These are phyloP conservation scores for Drosophila parthenogenetica DNA, from an alignment of 2,888 invertebrate genomes.

Conservation along the genomic window DNA sequence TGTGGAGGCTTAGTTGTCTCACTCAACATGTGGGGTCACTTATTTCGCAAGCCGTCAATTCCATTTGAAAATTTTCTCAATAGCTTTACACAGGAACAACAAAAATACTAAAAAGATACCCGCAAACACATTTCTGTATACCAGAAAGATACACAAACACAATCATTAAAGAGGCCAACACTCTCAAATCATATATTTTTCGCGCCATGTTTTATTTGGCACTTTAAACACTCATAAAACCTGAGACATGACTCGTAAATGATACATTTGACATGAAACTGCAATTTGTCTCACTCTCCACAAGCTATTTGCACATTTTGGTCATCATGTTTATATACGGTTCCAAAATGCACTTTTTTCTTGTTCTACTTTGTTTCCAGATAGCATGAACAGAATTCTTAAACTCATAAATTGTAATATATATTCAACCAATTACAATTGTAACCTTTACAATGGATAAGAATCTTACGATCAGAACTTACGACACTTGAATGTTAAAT, in stretches of 20 bases:
- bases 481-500: no score
- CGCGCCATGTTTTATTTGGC: slow-evolving; percentile 50
- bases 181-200: slow-evolving; percentile 33
- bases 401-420: no score
- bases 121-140: slow-evolving; percentile 27
- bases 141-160: slow-evolving; percentile 5
- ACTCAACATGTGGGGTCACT: not conserved
- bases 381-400: no score
- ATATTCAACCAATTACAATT: no score
- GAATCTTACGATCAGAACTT: no score
- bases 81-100: not conserved
- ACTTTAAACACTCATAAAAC: slow-evolving; percentile 62
- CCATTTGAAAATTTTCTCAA: slow-evolving; percentile 61
- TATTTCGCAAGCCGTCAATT: slow-evolving; percentile 54
- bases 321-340: slow-evolving; percentile 37
- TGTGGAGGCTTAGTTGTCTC: not conserved
- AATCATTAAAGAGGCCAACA: slow-evolving; percentile 14
- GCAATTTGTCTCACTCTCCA: slow-evolving; percentile 57
- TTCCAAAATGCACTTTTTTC: slow-evolving; percentile 31
- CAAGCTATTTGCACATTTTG: slow-evolving; percentile 42
- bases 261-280: slow-evolving; percentile 52
- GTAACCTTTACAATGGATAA: no score
- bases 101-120: slow-evolving; percentile 28
- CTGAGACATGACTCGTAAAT: slow-evolving; percentile 44
- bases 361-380: slow-evolving; percentile 6